phyloP scores from a whole-genome alignment of 2,797 vertebrate genomes.

The Pteronotus mesoamericanus region DNA sequence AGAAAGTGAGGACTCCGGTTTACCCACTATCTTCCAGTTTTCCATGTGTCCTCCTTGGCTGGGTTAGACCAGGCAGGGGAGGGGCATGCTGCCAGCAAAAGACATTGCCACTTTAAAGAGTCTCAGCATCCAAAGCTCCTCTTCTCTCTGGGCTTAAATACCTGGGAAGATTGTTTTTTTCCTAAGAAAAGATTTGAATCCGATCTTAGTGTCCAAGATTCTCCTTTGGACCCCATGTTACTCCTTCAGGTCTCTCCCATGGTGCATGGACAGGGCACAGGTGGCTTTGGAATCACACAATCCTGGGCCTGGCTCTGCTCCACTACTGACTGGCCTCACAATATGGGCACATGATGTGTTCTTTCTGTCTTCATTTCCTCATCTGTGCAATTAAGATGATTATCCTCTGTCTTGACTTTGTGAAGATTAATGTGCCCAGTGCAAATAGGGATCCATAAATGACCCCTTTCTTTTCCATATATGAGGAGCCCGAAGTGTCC shows the following conservation, averaged over 20 bases:
- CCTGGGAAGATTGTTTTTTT: background rate
- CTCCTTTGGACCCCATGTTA: background rate
- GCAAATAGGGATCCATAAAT: background rate
- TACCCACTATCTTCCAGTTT: background rate
- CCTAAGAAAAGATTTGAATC: background rate
- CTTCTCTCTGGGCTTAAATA: background rate
- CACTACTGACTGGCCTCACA: background rate
- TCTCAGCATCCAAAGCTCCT: background rate
- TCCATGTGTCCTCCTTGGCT: background rate
- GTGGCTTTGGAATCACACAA: background rate
- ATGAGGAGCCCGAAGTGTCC: background rate
- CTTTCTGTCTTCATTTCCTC: background rate
- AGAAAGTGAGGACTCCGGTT: background rate
- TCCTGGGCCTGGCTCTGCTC: background rate
- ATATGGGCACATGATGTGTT: background rate
- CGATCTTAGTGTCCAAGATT: background rate
- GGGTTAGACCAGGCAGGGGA: background rate
- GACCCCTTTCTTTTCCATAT: background rate
- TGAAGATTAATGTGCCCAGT: background rate
- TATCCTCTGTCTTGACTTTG: background rate
- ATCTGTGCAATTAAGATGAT: background rate
- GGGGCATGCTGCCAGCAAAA: background rate
- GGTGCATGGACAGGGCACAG: background rate
- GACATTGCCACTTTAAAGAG: background rate
- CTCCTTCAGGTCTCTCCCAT: background rate